phyloP scores from a whole-genome alignment of 2,888 invertebrate species.

The Tanypteryx hageni region DNA sequence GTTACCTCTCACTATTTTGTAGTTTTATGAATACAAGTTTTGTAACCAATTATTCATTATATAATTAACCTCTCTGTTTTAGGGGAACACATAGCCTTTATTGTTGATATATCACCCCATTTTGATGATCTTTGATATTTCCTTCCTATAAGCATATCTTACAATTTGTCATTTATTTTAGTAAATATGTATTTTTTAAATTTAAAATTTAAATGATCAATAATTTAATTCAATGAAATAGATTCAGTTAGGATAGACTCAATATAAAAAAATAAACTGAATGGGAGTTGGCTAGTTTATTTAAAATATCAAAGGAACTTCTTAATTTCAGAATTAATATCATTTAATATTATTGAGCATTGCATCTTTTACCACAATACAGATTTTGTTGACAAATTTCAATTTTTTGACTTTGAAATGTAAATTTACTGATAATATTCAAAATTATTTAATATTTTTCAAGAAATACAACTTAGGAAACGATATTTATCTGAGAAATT shows the following conservation, averaged over 20 bases:
- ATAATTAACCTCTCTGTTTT: not conserved
- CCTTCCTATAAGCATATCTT: not conserved
- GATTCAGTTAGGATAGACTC: not conserved
- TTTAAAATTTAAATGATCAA: not conserved
- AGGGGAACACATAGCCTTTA: conserved; percentile 16
- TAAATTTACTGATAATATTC: not conserved
- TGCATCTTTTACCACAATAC: not conserved
- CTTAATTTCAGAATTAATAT: too few species aligned
- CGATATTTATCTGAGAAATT: not conserved
- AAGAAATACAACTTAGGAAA: not conserved
- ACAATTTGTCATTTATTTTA: not conserved
- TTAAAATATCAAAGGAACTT: too few species aligned
- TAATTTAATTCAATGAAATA: not conserved
- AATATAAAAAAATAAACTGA: not conserved
- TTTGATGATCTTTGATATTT: not conserved
- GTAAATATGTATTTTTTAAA: not conserved
- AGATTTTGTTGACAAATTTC: too few species aligned
- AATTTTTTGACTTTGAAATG: too few species aligned
- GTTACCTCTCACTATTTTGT: conserved; percentile 38
- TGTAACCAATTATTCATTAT: conserved; percentile 21
- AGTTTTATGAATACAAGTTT: conserved; percentile 18
- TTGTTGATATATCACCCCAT: not conserved
- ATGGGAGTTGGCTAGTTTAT: not conserved
- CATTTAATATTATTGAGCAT: not conserved
- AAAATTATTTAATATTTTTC: not conserved